These are phyloP conservation scores for Elymnias hypermnestra DNA, from an alignment of 1,140 invertebrate species.

Conservation along the genomic window DNA sequence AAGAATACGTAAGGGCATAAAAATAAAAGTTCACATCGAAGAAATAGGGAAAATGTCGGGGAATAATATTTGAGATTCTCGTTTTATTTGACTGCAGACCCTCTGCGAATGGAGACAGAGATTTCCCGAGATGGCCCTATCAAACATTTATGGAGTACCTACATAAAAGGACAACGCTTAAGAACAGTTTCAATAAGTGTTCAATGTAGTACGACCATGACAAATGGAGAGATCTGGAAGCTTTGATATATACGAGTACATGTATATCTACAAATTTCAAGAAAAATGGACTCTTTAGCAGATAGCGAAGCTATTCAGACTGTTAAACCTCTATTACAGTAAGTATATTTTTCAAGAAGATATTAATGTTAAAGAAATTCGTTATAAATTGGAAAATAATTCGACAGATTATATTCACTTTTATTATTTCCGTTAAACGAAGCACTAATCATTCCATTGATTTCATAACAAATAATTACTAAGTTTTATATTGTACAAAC, in stretches of 20 bases:
- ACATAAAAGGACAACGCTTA: constrained; percentile 74
- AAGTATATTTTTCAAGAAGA: too few species aligned
- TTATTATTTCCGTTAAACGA: too few species aligned
- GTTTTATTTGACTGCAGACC: constrained; percentile 75
- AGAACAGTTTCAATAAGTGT: constrained; percentile 73
- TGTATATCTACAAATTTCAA: neutral
- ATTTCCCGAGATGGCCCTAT: constrained; percentile 75
- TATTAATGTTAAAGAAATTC: too few species aligned
- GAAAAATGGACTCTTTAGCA: too few species aligned
- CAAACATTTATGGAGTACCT: constrained; percentile 75
- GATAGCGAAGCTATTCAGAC: too few species aligned
- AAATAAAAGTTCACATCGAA: constrained; percentile 75
- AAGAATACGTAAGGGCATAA: constrained; percentile 73
- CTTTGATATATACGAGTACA: neutral
- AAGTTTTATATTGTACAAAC: too few species aligned
- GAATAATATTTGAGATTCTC: constrained; percentile 75
- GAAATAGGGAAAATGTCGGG: constrained; percentile 68
- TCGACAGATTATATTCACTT: too few species aligned
- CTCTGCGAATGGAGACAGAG: constrained; percentile 72
- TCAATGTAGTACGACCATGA: constrained; percentile 34
- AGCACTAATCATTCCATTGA: too few species aligned
- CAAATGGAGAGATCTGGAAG: neutral
- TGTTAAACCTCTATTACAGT: too few species aligned
- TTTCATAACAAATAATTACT: too few species aligned
- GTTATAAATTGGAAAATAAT: too few species aligned